phyloP scores from a whole-genome alignment of 2,797 vertebrate species.

The Sphenopsis melanotis region DNA sequence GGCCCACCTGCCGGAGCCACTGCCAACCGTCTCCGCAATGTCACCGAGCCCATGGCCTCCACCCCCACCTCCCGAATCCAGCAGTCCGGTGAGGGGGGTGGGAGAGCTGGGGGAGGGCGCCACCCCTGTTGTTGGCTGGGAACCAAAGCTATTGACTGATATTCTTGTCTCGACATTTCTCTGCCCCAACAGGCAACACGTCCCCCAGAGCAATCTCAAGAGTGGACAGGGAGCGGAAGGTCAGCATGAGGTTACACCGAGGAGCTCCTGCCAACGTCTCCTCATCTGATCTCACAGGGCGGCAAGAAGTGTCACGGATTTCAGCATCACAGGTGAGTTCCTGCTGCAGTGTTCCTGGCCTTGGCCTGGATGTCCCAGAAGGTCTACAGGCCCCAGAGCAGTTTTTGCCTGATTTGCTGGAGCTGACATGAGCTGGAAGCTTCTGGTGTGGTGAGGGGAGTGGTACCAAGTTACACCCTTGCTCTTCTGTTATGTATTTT shows the following conservation, averaged over 20 bases:
- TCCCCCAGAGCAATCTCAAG: conserved; percentile 94
- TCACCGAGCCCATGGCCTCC: conserved; percentile 88
- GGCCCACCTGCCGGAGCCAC: conserved; percentile 85
- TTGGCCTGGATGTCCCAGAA: not conserved
- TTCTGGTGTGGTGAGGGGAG: not conserved
- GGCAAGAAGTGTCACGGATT: conserved; percentile 92
- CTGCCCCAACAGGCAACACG: conserved; percentile 82
- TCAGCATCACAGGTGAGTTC: conserved; percentile 89
- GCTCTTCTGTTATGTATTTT: not conserved
- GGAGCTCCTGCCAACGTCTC: conserved; percentile 94
- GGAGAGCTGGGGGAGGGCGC: not conserved
- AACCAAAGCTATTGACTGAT: not conserved
- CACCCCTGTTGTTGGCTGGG: not conserved
- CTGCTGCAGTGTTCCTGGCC: rapidly evolving
- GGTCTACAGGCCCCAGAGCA: rapidly evolving
- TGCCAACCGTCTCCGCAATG: conserved; percentile 87
- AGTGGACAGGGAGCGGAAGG: conserved; percentile 94
- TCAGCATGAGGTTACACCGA: conserved; percentile 95
- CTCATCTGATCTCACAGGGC: conserved; percentile 92
- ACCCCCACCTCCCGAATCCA: conserved; percentile 90
- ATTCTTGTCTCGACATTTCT: rapidly evolving
- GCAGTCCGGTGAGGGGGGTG: conserved; percentile 83
- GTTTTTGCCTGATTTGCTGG: not conserved
- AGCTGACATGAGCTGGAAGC: not conserved
- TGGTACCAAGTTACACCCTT: not conserved